phyloP scores from a whole-genome alignment of 2,797 vertebrate species.

The Amniataba percoides region DNA sequence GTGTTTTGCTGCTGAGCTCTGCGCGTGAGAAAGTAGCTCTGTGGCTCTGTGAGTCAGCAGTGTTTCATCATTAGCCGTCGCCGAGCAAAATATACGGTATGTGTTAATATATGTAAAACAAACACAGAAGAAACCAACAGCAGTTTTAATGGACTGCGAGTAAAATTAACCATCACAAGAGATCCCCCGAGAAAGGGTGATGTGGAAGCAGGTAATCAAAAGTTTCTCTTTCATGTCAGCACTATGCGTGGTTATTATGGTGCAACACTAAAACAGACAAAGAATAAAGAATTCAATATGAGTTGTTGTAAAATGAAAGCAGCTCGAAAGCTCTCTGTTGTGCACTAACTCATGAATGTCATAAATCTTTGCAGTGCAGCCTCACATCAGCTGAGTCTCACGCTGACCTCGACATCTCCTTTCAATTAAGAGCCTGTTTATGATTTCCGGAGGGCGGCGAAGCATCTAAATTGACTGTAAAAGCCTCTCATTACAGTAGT shows the following conservation, averaged over 20 bases:
- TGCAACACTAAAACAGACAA: conserved; percentile 1
- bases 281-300: conserved; percentile 15
- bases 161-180: neutral
- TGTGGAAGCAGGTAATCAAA: conserved; percentile 10
- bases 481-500: conserved; percentile 60
- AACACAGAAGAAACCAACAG: neutral
- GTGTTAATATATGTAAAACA: conserved; percentile 10
- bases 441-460: conserved; percentile 44
- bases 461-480: conserved; percentile 61
- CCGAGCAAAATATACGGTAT: neutral
- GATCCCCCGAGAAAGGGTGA: neutral
- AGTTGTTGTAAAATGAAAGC: conserved; percentile 16
- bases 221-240: conserved; percentile 10
- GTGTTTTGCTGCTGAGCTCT: conserved; percentile 18
- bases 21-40: conserved; percentile 4
- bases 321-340: neutral
- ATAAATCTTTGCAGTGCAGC: conserved; percentile 27
- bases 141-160: neutral
- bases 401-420: conserved; percentile 59
- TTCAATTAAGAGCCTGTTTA: conserved; percentile 66
- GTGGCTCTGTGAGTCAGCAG: conserved; percentile 20
- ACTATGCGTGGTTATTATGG: accelerated
- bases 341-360: neutral
- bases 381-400: conserved; percentile 25
- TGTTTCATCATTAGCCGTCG: conserved; percentile 21